Percentiles rank a stretch among this genome's conserved stretches.
These are phyloP conservation scores for Anthrax anthrax DNA, from an alignment of 2,888 invertebrate genomes.

Conservation along the genomic window DNA sequence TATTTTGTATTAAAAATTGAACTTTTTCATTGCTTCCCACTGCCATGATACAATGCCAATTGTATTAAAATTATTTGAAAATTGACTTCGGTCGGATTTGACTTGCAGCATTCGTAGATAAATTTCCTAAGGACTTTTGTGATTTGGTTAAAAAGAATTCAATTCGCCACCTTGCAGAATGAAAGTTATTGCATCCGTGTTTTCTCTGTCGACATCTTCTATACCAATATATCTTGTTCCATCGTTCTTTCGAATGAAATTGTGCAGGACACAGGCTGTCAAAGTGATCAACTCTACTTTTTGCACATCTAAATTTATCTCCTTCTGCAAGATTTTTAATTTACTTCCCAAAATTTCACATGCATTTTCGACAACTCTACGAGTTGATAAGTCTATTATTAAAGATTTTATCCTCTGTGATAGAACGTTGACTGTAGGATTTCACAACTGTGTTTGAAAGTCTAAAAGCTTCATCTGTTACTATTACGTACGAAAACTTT, in stretches of 20 bases:
- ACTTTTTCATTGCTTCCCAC: constrained; percentile 3
- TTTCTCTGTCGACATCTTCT: not conserved
- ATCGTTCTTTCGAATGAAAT: not conserved
- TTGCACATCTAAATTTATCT: not conserved
- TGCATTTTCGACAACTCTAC: not conserved
- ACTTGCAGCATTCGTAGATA: not conserved
- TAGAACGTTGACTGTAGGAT: constrained; percentile 4
- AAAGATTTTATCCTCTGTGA: not conserved
- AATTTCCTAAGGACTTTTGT: not conserved
- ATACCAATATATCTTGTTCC: not conserved
- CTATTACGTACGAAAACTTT: constrained; percentile 6
- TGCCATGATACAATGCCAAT: not conserved
- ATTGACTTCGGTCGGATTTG: not conserved
- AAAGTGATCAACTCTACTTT: not conserved
- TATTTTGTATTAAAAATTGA: constrained; percentile 6
- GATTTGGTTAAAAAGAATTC: not conserved
- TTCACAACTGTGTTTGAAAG: constrained; percentile 9
- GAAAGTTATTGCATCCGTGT: not conserved
- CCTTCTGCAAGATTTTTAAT: not conserved
- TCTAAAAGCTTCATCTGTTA: constrained; percentile 11
- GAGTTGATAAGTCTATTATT: not conserved
- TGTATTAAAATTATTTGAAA: constrained; percentile 2
- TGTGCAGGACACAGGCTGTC: not conserved
- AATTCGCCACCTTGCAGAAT: not conserved
- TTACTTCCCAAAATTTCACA: not conserved